Conservation (phyloP, 2,113 vertebrate species). For the Tenebrosternarchus preto region DNA sequence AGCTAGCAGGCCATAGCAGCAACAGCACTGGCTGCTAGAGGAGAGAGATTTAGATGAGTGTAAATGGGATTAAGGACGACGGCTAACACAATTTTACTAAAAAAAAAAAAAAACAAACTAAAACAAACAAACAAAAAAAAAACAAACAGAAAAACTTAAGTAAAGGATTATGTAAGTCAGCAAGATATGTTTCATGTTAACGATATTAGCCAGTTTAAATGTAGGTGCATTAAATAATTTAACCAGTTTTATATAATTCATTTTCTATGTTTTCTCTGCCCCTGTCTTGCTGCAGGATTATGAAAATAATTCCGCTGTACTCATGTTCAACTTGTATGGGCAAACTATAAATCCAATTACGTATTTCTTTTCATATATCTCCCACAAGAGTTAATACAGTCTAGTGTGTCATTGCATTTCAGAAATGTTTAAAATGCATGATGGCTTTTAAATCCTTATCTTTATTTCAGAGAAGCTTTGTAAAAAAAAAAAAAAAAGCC, state of each 20-base stretch:
- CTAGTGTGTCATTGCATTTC: conserved; percentile 22
- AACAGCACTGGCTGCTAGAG: conserved; percentile 25
- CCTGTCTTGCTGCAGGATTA: background rate
- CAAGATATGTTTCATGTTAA: background rate
- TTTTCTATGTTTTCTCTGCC: background rate
- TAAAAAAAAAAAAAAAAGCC: conserved; percentile 33
- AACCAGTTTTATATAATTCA: background rate
- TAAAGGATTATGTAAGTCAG: conserved; percentile 14
- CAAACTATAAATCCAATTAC: background rate
- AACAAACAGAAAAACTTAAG: too few relatives aligned
- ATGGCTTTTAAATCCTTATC: conserved; percentile 35
- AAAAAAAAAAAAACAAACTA: background rate
- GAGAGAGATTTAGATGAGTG: conserved; percentile 13
- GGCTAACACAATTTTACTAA: conserved; percentile 4
- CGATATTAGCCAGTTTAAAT: too few relatives aligned
- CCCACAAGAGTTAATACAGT: background rate
- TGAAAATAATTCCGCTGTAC: background rate
- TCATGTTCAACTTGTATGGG: background rate
- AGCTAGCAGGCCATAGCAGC: conserved; percentile 37
- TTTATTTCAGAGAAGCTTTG: conserved; percentile 42
- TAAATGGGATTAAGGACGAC: conserved; percentile 35
- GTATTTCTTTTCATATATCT: conserved; percentile 4
- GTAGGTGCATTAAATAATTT: too few relatives aligned
- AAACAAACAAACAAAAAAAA: background rate
- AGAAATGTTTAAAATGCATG: conserved; percentile 16